Evolutionary conservation across 2,797 vertebrate species (phyloP), one percentile per base, ranked within the genome.

Genomic region (Urophycis tenuis): DNA sequence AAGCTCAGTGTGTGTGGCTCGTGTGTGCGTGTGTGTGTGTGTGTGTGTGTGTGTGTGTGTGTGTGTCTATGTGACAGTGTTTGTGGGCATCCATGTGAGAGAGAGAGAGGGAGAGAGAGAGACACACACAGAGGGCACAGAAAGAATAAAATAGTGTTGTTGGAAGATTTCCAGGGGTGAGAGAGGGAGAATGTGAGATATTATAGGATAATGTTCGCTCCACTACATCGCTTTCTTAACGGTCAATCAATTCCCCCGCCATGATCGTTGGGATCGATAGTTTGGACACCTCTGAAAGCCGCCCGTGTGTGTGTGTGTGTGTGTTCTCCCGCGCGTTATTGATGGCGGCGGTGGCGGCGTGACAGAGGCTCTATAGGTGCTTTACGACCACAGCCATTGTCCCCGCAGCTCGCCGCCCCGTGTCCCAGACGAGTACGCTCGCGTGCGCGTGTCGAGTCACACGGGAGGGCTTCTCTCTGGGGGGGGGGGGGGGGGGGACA

Each of bases 181-280:
- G 6, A 22, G 45, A 49, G 17, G 17, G 0, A 73, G 45, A 85
- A 81, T 80, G 10, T 81, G 71, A 34, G 74, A 33, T 17, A 60
- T n/a, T 31, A 60, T 31, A 72, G 85, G 83, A 77, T 35, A 36
- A 80, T 88, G 85, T 85, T 90, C 89, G 87, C 91, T 89, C 85
- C 80, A 39, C 81, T 83, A 78, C 80, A 81, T 86, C 89, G 87
- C 85, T 79, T 83, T 77, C 45, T n/a, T 19, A 25, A 22, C 53
- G 19, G n/a, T 60, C 53, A 60, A 60, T 79, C 82, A 83, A 80
- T 89, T 86, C 85, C 80, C n/a, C 80, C 83, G 73, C 74, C 80
- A 78, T 82, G 88, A 88, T 87, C 88, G 90, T 86, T 80, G 69
- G 76, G 80, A 89, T 92, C 89, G 87, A 92, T 92, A 87, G 79